A percentile compares a stretch with the other conserved stretches of the same genome.
Evolutionary conservation across 2,797 vertebrate species (phyloP).

Genomic region (Nannoperca obscura): DNA sequence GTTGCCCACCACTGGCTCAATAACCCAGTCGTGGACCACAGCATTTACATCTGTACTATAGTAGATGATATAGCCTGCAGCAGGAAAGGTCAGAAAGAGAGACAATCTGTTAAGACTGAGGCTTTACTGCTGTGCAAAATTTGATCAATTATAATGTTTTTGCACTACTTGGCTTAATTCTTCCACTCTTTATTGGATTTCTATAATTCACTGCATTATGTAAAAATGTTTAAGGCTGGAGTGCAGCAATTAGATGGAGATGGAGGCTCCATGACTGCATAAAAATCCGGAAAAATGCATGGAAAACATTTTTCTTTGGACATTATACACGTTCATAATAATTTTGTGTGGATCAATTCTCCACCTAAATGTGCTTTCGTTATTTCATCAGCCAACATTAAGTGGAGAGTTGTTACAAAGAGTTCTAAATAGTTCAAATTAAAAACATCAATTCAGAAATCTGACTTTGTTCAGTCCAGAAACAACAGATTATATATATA

Average conservation of each 20-base stretch:
- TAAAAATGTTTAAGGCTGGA: neutral
- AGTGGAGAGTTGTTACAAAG: neutral
- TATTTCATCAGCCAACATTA: neutral
- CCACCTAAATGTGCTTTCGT: neutral
- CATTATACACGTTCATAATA: neutral
- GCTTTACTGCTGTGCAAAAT: neutral
- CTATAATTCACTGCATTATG: neutral
- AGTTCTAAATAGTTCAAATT: neutral
- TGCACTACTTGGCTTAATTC: slow-evolving; percentile 1
- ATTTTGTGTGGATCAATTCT: neutral
- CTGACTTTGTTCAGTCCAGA: neutral
- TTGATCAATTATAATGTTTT: neutral
- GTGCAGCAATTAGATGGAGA: slow-evolving; percentile 6
- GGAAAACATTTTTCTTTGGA: neutral
- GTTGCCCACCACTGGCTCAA: slow-evolving; percentile 97
- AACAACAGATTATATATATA: neutral
- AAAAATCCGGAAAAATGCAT: neutral
- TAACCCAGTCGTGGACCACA: slow-evolving; percentile 98
- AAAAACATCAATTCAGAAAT: neutral
- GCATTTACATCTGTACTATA: slow-evolving; percentile 98
- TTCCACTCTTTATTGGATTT: neutral
- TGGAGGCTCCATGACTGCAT: neutral
- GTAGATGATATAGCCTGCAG: slow-evolving; percentile 97
- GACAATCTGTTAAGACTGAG: neutral
- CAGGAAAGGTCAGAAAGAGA: neutral